A percentile compares a stretch with the other conserved stretches of the same genome.
These are phyloP conservation scores for Leucopternis melanops DNA, from an alignment of 2,113 vertebrate species.

Conservation along the genomic window DNA sequence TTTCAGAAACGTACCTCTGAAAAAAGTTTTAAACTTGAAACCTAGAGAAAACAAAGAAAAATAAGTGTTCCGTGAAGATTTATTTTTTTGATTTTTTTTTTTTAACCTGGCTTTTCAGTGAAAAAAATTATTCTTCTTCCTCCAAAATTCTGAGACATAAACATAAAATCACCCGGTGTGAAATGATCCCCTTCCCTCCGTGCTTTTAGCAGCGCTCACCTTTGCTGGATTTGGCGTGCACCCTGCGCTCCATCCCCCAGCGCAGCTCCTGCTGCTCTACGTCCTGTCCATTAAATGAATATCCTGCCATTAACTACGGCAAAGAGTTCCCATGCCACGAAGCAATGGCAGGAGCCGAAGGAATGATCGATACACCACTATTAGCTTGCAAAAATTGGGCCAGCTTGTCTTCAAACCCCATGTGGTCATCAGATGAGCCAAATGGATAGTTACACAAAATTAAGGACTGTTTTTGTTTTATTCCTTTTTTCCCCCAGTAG, in stretches of 20 bases:
- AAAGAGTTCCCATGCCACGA: neutral
- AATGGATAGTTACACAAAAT: neutral
- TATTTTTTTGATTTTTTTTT: neutral
- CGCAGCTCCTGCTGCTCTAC: neutral
- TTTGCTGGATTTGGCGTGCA: accelerated
- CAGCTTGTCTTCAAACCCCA: neutral
- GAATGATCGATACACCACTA: neutral
- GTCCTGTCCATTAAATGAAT: neutral
- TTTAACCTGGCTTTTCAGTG: neutral
- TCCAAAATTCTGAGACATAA: neutral
- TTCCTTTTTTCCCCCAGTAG: neutral
- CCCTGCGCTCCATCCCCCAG: neutral
- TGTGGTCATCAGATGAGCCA: neutral
- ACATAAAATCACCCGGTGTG: neutral
- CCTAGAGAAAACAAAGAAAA: neutral
- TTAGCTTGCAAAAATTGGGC: neutral
- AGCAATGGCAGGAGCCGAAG: neutral
- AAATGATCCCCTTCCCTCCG: neutral
- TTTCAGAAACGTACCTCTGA: neutral
- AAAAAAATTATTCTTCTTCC: neutral
- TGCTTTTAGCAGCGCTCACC: neutral
- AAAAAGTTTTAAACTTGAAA: neutral
- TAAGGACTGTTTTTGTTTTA: neutral
- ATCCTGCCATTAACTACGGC: neutral
- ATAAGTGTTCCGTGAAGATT: neutral